Percentiles rank a stretch among this genome's conserved stretches.
These are phyloP conservation scores for Polyommatus iphigenia DNA, from an alignment of 2,888 invertebrate species.

Conservation along the genomic window DNA sequence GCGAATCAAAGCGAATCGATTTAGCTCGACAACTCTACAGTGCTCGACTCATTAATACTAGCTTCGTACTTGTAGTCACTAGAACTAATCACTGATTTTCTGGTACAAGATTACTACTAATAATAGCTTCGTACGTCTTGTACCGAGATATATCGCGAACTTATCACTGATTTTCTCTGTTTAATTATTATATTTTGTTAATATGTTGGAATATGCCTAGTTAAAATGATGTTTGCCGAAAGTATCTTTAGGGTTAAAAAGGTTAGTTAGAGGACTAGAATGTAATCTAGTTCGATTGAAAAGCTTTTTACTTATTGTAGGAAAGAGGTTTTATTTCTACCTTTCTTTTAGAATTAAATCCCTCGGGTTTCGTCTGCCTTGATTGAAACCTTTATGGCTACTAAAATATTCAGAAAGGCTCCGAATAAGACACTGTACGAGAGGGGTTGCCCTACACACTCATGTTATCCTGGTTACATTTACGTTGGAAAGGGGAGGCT, in stretches of 20 bases:
- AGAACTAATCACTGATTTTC: neutral
- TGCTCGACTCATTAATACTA: neutral
- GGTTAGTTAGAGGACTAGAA: neutral
- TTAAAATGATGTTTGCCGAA: neutral
- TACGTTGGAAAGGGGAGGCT: neutral
- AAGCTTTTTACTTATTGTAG: neutral
- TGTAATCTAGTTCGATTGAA: neutral
- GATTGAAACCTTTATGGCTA: slow-evolving; percentile 43
- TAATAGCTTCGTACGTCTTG: neutral
- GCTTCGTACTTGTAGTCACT: neutral
- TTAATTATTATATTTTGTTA: neutral
- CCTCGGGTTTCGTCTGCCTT: slow-evolving; percentile 35
- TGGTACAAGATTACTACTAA: neutral
- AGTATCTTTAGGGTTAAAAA: neutral
- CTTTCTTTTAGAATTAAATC: slow-evolving; percentile 34
- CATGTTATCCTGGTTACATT: slow-evolving; percentile 33
- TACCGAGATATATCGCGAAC: neutral
- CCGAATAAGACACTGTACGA: slow-evolving; percentile 33
- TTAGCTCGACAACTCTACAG: neutral
- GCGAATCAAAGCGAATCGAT: slow-evolving; percentile 14
- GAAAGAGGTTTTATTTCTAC: slow-evolving; percentile 24
- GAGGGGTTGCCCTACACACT: slow-evolving; percentile 36
- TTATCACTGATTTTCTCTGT: neutral
- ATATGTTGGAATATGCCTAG: neutral
- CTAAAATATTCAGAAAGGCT: slow-evolving; percentile 43